Percentiles rank a stretch among this genome's conserved stretches.
Conservation (phyloP, 2,888 invertebrate genomes). For the Micoletzkya japonica region DNA sequence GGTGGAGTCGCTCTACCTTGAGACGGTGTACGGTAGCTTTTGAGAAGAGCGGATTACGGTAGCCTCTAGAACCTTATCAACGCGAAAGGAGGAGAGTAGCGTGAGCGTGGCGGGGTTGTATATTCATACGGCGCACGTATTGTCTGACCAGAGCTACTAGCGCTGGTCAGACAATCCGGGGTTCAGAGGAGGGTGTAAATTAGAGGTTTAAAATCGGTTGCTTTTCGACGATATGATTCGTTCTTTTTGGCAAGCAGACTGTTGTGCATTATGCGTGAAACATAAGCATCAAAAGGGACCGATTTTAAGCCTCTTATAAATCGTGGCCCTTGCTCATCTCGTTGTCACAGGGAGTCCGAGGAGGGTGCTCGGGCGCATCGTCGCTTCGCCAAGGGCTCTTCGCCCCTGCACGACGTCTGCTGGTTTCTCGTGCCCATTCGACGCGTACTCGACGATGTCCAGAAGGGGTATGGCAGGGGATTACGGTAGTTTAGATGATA, state of each 20-base stretch:
- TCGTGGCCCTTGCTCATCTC: no score
- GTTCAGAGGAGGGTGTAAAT: background rate
- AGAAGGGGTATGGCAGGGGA: constrained; percentile 30
- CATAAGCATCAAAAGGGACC: no score
- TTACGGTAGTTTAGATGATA: no score
- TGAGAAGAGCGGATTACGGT: background rate
- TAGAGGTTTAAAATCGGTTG: no score
- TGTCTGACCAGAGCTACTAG: background rate
- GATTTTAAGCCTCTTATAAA: no score
- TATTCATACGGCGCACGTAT: no score
- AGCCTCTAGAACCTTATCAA: background rate
- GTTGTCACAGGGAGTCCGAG: constrained; percentile 10
- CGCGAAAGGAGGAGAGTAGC: no score
- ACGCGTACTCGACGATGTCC: constrained; percentile 47
- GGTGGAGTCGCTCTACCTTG: constrained; percentile 54
- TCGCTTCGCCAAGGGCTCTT: constrained; percentile 52
- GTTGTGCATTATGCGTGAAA: no score
- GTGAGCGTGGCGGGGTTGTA: no score
- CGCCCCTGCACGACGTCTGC: constrained; percentile 50
- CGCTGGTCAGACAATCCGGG: background rate
- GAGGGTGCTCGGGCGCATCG: constrained; percentile 1
- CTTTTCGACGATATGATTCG: no score
- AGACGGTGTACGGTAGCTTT: constrained; percentile 45
- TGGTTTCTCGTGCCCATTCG: constrained; percentile 57
- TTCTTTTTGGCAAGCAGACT: background rate